Percentiles rank a stretch among this genome's conserved stretches.
phyloP scores from a whole-genome alignment of 2,113 vertebrate species.

The Myrmophylax atrothorax region DNA sequence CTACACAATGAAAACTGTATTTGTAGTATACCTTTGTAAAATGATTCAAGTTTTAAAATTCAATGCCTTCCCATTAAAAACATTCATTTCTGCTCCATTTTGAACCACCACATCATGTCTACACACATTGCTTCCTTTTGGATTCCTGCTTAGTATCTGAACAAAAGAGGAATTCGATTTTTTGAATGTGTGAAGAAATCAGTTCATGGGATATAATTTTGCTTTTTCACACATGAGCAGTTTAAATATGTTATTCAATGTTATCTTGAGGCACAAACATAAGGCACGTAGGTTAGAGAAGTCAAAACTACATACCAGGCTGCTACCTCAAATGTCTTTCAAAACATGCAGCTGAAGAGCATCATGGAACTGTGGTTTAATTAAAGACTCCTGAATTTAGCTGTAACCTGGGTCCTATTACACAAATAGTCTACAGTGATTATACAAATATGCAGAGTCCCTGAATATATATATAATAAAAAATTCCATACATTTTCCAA shows the following conservation, averaged over 20 bases:
- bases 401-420: background rate
- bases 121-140: background rate
- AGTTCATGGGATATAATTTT: conserved; percentile 42
- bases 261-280: conserved; percentile 64
- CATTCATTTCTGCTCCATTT: background rate
- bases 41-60: background rate
- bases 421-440: background rate
- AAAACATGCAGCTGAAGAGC: background rate
- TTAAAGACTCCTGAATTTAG: background rate
- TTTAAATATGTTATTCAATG: conserved; percentile 65
- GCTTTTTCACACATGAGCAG: conserved; percentile 38
- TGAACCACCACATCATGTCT: background rate
- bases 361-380: background rate
- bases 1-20: background rate
- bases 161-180: background rate
- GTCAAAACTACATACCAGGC: background rate
- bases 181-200: conserved; percentile 21
- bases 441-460: background rate
- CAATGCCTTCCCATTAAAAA: background rate
- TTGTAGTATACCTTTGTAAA: background rate
- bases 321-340: conserved; percentile 15
- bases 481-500: background rate
- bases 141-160: background rate
- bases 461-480: background rate
- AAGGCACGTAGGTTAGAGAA: conserved; percentile 57